Conservation (phyloP, 2,113 vertebrate species). For the Atrichornis clamosus region DNA sequence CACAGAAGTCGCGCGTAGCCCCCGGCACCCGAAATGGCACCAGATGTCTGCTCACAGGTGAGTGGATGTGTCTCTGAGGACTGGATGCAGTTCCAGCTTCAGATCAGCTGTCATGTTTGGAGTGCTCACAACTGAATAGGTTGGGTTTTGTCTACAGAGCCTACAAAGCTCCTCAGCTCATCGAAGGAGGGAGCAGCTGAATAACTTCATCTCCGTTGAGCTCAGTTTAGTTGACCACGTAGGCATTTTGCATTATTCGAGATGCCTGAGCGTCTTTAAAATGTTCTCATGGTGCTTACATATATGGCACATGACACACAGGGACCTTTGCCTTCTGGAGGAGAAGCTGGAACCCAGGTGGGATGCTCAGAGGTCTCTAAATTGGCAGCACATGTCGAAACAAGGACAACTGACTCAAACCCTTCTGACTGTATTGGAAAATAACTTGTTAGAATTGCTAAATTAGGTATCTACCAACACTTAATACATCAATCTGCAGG, state of each 20-base stretch:
- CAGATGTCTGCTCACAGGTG: not conserved
- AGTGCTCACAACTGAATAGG: not conserved
- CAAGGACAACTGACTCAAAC: not conserved
- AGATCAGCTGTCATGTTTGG: not conserved
- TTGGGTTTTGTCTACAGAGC: not conserved
- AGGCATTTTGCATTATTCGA: not conserved
- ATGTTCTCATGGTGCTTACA: not conserved
- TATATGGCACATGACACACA: no score
- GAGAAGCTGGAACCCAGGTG: not conserved
- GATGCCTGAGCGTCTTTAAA: not conserved
- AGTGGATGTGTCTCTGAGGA: not conserved
- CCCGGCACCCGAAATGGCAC: not conserved
- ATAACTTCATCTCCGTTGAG: not conserved
- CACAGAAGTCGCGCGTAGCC: not conserved
- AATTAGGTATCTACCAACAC: not conserved
- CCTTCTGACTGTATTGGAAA: not conserved
- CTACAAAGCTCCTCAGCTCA: not conserved
- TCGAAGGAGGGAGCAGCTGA: not conserved
- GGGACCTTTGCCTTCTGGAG: not conserved
- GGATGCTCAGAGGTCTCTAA: not conserved
- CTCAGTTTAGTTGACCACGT: not conserved
- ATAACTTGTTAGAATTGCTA: not conserved
- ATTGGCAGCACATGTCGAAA: not conserved
- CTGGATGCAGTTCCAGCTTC: not conserved
- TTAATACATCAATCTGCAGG: not conserved